These are phyloP conservation scores for Crax fasciolata DNA, from an alignment of 2,797 vertebrate genomes.

Conservation along the genomic window DNA sequence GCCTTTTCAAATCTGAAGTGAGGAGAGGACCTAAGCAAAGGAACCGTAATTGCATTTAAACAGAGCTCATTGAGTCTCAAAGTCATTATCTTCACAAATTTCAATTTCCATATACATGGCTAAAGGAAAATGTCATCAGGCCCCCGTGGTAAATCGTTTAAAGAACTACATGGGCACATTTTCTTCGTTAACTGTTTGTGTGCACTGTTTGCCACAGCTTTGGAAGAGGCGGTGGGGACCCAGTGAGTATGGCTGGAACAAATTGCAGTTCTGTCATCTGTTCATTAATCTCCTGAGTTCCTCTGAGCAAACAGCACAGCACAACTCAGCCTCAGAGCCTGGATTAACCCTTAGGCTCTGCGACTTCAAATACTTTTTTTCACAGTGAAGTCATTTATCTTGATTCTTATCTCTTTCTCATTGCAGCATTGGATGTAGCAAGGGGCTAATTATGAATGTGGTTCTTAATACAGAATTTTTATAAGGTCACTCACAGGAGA, in stretches of 20 bases:
- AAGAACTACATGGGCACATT: not conserved
- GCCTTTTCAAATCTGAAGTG: not conserved
- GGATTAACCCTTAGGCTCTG: not conserved
- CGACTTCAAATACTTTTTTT: not conserved
- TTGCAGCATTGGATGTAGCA: not conserved
- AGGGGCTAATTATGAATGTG: not conserved
- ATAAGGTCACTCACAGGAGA: not conserved
- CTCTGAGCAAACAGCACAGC: not conserved
- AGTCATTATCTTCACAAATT: constrained; percentile 50
- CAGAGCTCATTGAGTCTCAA: constrained; percentile 45
- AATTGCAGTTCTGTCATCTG: not conserved
- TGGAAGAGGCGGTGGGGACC: not conserved
- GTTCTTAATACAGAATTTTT: not conserved
- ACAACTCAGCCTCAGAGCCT: not conserved
- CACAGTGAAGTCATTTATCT: not conserved
- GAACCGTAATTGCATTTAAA: constrained; percentile 30
- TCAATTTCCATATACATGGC: constrained; percentile 46
- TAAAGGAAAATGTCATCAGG: constrained; percentile 56
- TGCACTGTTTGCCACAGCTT: not conserved
- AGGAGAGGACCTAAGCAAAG: constrained; percentile 28
- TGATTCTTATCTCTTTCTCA: not conserved
- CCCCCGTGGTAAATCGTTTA: not conserved
- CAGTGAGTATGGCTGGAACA: not conserved
- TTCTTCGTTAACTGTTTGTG: not conserved
- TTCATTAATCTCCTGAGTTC: not conserved